phyloP scores from a whole-genome alignment of 2,888 invertebrate genomes.

The Spisula solida region DNA sequence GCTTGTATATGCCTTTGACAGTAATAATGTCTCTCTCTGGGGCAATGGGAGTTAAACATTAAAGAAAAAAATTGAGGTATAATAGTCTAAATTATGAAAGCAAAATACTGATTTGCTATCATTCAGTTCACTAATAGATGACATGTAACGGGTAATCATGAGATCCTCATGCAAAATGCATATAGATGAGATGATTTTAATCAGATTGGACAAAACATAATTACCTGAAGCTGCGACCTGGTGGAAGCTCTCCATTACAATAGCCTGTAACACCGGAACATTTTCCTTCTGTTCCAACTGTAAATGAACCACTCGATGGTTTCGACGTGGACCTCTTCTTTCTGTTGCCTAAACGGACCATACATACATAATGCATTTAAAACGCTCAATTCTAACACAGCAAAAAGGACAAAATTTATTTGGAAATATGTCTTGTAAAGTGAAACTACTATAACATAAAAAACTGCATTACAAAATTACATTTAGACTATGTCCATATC shows the following conservation, averaged over 20 bases:
- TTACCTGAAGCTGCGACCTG: slow-evolving; percentile 43
- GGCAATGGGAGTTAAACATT: no score
- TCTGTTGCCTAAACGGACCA: background rate
- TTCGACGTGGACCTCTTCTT: background rate
- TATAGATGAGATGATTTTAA: no score
- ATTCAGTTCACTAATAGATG: no score
- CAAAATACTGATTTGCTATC: no score
- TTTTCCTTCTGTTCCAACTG: slow-evolving; percentile 32
- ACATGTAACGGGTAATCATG: no score
- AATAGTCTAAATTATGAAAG: no score
- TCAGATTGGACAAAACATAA: no score
- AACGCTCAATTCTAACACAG: background rate
- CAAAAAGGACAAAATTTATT: background rate
- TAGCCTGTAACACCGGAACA: slow-evolving; percentile 18
- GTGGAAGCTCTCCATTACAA: slow-evolving; percentile 44
- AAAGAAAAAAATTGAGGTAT: no score
- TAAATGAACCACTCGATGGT: background rate
- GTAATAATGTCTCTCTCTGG: no score
- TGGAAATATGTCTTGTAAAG: background rate
- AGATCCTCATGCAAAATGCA: no score
- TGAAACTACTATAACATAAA: background rate
- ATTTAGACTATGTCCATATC: no score
- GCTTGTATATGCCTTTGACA: no score
- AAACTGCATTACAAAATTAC: background rate
- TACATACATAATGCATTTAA: background rate